A percentile compares a stretch with the other conserved stretches of the same genome.
Conservation (phyloP, 2,113 vertebrate genomes). For the Petroica traversi region DNA sequence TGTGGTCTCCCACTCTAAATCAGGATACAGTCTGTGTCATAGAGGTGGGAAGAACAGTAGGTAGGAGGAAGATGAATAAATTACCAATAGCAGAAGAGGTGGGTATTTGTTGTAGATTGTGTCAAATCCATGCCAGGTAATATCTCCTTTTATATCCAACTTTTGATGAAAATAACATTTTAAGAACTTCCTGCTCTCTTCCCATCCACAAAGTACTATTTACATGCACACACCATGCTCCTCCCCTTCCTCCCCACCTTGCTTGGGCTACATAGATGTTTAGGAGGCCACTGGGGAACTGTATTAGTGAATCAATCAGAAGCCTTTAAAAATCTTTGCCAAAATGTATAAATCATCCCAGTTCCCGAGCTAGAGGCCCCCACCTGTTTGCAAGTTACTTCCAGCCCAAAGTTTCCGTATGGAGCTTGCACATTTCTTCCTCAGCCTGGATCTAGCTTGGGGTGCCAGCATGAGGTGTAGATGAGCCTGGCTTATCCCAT, state of each 20-base stretch:
- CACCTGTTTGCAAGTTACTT: background rate
- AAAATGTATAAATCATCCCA: background rate
- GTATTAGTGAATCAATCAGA: background rate
- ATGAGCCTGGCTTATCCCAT: background rate
- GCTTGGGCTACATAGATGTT: background rate
- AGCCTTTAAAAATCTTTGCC: background rate
- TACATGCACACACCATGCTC: background rate
- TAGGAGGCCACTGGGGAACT: background rate
- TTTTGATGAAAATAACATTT: background rate
- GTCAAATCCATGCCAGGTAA: background rate
- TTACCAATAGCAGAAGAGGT: background rate
- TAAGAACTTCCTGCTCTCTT: background rate
- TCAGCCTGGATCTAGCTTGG: background rate
- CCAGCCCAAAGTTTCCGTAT: background rate
- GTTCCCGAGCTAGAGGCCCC: background rate
- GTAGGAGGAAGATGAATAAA: background rate
- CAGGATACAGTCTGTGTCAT: background rate
- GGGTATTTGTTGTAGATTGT: background rate
- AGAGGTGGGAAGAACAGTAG: background rate
- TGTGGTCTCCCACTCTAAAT: background rate
- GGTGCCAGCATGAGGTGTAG: fast-evolving
- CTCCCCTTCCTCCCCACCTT: background rate
- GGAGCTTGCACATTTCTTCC: background rate
- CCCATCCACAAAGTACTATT: background rate
- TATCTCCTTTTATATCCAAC: background rate